Base-by-base conservation (phyloP, 1,140 invertebrate genomes). In the Atta texana region DNA sequence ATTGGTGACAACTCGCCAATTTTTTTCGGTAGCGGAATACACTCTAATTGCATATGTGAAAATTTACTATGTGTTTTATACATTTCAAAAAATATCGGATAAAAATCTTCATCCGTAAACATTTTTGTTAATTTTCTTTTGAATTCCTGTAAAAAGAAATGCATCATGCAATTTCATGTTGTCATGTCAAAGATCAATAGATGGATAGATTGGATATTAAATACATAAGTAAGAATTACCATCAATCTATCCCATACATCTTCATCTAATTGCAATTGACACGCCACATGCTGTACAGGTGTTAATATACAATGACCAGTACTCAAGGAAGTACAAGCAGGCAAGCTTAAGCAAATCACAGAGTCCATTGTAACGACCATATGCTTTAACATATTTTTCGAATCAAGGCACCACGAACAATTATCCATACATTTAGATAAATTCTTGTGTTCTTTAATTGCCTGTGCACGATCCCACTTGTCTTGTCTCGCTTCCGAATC, bases 41-140 rank as follows among this genome's bases (percentile, higher is more conserved):
- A 99, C 90, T 99, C 97, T 24, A 99, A 95, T 64, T 96, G 96
- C 96, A 99, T 97, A 94, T 99, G 99, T 7, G 98, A 98, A 91
- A 97, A 97, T 91, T 96, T 96, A 84, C 97, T 96, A 24, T 98
- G 95, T 92, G 96, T 96, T 88, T 97, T 97, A 31, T 97, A 98
- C 18, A 97, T 97, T 96, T 99, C 99, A 96, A 98, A 98, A 94
- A 99, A 99, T 0, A 99, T 96, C n/a, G 97, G 96, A 95, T 98
- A 98, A 92, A 98, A 95, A 68, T 97, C 96, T 92, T 96, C 95
- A 0, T 95, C 94, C 7, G 95, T 95, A 94, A 98, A 99, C 96
- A 99, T 97, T 86, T 96, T 96, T 0, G 97, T 97, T 0, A 99
- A 92, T 10, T 96, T 96, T 94, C 97, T 97, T 63, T 98, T 96